A percentile compares a stretch with the other conserved stretches of the same genome.
phyloP scores from a whole-genome alignment of 2,888 invertebrate species.

The Andricus curvator region DNA sequence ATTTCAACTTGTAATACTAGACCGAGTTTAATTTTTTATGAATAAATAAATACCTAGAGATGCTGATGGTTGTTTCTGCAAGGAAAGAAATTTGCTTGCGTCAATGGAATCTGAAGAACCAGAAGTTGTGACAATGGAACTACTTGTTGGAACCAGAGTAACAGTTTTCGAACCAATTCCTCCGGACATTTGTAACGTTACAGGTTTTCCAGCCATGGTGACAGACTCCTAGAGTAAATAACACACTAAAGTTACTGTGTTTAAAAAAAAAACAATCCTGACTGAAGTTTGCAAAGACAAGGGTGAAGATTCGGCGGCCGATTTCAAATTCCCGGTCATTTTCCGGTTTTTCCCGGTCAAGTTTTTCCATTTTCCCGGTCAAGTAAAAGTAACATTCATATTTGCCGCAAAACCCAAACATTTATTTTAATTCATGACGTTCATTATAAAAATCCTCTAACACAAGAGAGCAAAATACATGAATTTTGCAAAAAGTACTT shows the following conservation, averaged over 20 bases:
- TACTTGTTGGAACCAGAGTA: slow-evolving; percentile 80
- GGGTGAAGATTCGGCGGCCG: too few species aligned
- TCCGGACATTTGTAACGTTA: slow-evolving; percentile 85
- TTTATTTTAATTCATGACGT: too few species aligned
- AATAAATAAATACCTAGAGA: slow-evolving; percentile 76
- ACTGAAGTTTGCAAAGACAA: too few species aligned
- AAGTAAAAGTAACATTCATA: too few species aligned
- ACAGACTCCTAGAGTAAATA: slow-evolving; percentile 80
- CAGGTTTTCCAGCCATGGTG: slow-evolving; percentile 85
- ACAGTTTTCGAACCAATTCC: slow-evolving; percentile 82
- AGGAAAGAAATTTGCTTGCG: slow-evolving; percentile 73
- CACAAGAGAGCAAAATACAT: too few species aligned
- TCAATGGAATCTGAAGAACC: slow-evolving; percentile 70
- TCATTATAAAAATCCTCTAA: too few species aligned
- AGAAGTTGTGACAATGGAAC: slow-evolving; percentile 73
- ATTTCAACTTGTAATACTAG: neutral
- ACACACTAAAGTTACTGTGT: slow-evolving; percentile 25
- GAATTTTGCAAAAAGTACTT: too few species aligned
- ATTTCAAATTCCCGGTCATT: too few species aligned
- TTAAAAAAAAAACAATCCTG: slow-evolving; percentile 25
- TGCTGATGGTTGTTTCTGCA: slow-evolving; percentile 81
- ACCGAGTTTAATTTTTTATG: neutral
- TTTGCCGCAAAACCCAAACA: too few species aligned
- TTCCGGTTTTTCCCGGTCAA: too few species aligned
- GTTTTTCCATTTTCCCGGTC: too few species aligned